A percentile compares a stretch with the other conserved stretches of the same genome.
These are phyloP conservation scores for Euwallacea fornicatus DNA, from an alignment of 1,140 invertebrate genomes.

Conservation along the genomic window DNA sequence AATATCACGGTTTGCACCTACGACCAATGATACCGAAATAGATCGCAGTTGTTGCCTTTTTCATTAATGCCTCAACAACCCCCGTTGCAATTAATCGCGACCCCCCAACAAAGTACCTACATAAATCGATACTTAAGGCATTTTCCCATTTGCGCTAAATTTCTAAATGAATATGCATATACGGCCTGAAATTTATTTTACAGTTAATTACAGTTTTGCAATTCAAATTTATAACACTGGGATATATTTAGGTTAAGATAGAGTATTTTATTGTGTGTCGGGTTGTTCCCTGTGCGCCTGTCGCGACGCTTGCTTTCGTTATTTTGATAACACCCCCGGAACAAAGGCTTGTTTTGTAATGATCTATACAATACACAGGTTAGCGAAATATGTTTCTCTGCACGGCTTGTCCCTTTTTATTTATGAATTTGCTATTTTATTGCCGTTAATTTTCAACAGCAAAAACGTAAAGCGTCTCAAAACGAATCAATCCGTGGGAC, in stretches of 20 bases:
- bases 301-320: slow-evolving; percentile 23
- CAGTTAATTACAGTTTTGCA: slow-evolving; percentile 43
- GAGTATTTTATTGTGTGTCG: slow-evolving; percentile 34
- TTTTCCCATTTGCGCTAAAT: slow-evolving; percentile 41
- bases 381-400: too few species aligned
- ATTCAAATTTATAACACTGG: slow-evolving; percentile 39
- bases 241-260: slow-evolving; percentile 43
- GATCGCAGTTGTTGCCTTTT: neutral
- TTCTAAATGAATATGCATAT: slow-evolving; percentile 41
- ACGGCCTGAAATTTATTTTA: slow-evolving; percentile 40
- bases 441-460: too few species aligned
- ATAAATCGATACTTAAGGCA: slow-evolving; percentile 36
- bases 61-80: slow-evolving; percentile 3
- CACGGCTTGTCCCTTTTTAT: too few species aligned
- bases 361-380: too few species aligned
- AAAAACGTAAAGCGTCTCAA: too few species aligned
- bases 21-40: neutral
- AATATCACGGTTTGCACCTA: neutral
- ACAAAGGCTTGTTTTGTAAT: slow-evolving; percentile 15
- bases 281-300: slow-evolving; percentile 8
- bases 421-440: too few species aligned
- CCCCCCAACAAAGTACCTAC: slow-evolving; percentile 21
- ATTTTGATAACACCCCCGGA: slow-evolving; percentile 34
- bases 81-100: slow-evolving; percentile 12
- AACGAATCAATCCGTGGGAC: too few species aligned